Conservation (phyloP, 2,888 invertebrate genomes). For the Selenia dentaria region DNA sequence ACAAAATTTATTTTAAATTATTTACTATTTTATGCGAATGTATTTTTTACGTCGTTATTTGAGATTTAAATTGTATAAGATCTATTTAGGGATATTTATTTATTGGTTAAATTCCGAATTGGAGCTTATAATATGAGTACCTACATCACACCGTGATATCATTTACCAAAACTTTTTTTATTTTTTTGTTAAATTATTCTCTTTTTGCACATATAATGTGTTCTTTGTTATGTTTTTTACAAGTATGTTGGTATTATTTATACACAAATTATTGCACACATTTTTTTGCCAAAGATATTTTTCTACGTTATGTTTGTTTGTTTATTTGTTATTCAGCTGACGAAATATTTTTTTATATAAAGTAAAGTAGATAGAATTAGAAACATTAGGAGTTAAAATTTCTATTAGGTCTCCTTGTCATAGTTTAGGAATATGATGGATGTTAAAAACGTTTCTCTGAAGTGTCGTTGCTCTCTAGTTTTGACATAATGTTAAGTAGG, state of each 20-base stretch:
- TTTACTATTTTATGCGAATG: too few relatives aligned
- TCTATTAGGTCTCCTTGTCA: slow-evolving; percentile 20
- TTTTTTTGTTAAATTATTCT: slow-evolving; percentile 10
- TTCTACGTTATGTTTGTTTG: slow-evolving; percentile 14
- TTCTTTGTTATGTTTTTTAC: slow-evolving; percentile 28
- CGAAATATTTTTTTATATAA: slow-evolving; percentile 12
- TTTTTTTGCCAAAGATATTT: slow-evolving; percentile 53
- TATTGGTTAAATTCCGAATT: too few relatives aligned
- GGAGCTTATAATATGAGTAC: too few relatives aligned
- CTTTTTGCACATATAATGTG: slow-evolving; percentile 39
- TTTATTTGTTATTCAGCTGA: slow-evolving; percentile 1
- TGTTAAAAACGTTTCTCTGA: slow-evolving; percentile 7
- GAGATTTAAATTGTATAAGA: too few relatives aligned
- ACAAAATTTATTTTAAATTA: too few relatives aligned
- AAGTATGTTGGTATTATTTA: slow-evolving; percentile 18
- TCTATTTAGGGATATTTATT: too few relatives aligned
- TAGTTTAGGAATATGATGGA: slow-evolving; percentile 19
- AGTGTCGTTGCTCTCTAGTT: slow-evolving; percentile 24
- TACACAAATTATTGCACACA: slow-evolving; percentile 33
- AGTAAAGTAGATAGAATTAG: slow-evolving; percentile 19
- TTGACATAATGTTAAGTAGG: slow-evolving; percentile 12
- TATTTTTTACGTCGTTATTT: too few relatives aligned
- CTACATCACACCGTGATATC: slow-evolving; percentile 33
- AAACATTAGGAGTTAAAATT: too few relatives aligned
- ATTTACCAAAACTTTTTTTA: slow-evolving; percentile 28